A percentile compares a stretch with the other conserved stretches of the same genome.
Conservation (phyloP, 2,797 vertebrate species). For the Melanogrammus aeglefinus region DNA sequence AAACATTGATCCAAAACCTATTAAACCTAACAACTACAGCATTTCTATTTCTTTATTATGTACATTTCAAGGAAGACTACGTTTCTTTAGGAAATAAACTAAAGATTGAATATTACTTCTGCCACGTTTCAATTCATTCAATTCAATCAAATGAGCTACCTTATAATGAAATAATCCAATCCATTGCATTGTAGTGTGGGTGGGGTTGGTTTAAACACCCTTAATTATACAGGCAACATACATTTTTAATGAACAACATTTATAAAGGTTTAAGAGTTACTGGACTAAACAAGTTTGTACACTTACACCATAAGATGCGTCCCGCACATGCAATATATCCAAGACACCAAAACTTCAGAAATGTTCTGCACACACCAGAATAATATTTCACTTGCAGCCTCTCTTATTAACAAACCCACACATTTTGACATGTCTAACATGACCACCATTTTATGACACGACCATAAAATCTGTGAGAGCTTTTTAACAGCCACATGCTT, state of each 20-base stretch:
- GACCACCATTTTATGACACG: constrained; percentile 3
- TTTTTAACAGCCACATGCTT: background rate
- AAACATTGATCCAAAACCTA: background rate
- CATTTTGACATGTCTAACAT: background rate
- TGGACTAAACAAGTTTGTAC: background rate
- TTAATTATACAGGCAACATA: background rate
- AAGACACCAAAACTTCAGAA: background rate
- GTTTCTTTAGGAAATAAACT: background rate
- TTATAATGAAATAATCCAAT: background rate
- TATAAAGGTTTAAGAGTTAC: background rate
- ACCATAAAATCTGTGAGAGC: background rate
- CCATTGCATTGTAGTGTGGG: background rate
- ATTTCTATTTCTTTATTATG: too few relatives aligned
- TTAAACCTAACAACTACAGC: background rate
- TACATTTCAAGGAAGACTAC: too few relatives aligned
- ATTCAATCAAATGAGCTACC: background rate
- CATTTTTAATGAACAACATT: background rate
- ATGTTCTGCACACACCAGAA: background rate
- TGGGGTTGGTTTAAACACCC: background rate
- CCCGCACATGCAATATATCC: background rate
- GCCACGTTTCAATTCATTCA: background rate
- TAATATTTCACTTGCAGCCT: background rate
- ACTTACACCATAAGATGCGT: background rate
- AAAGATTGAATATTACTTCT: background rate
- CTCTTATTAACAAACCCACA: background rate